phyloP scores from a whole-genome alignment of 2,113 vertebrate species.

The Corapipo altera region DNA sequence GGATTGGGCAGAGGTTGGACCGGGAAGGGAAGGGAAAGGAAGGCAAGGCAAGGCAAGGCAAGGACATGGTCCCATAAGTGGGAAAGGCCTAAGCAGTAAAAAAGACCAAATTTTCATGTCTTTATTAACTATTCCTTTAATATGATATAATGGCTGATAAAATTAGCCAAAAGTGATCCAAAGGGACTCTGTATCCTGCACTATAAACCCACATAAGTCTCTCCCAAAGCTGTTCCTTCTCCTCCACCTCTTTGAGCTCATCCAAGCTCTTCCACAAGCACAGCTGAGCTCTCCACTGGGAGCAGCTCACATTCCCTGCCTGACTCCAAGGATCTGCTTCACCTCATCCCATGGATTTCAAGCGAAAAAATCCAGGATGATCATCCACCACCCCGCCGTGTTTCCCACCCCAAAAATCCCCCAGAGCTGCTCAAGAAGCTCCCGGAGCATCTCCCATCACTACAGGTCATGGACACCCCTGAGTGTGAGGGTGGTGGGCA shows the following conservation, averaged over 20 bases:
- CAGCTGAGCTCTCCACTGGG: neutral
- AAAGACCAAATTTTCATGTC: neutral
- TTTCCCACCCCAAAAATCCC: neutral
- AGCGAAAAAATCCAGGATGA: neutral
- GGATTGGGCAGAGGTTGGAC: no score
- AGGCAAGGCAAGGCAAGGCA: neutral
- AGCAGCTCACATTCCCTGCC: neutral
- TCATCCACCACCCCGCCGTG: accelerated
- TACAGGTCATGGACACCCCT: neutral
- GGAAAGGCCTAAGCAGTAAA: neutral
- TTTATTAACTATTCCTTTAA: neutral
- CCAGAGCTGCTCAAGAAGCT: neutral
- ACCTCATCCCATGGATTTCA: neutral
- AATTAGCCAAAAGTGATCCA: neutral
- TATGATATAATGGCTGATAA: neutral
- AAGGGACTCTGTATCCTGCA: neutral
- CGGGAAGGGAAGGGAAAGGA: no score
- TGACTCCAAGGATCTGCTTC: neutral
- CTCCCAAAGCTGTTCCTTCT: neutral
- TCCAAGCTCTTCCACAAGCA: neutral
- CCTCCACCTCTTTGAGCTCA: neutral
- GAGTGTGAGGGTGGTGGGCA: neutral
- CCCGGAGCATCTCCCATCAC: neutral
- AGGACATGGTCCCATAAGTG: neutral
- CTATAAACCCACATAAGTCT: neutral